These are phyloP conservation scores for Ischnus inquisitorius DNA, from an alignment of 2,888 invertebrate species.

Conservation along the genomic window DNA sequence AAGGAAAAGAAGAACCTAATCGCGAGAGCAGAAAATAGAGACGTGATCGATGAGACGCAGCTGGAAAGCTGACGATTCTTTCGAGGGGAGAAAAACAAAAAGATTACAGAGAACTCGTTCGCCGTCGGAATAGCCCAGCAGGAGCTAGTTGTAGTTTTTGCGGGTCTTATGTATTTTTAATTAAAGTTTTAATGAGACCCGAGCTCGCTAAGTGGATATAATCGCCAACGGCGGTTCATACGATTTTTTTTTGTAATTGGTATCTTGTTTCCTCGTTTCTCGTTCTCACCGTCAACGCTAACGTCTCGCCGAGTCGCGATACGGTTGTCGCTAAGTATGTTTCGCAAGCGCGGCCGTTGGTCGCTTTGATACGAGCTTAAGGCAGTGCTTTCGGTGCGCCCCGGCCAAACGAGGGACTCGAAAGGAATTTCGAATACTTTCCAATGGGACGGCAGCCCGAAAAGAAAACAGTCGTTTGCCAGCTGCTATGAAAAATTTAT, in stretches of 20 bases:
- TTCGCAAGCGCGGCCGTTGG: neutral
- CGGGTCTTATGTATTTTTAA: slow-evolving; percentile 64
- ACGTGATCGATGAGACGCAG: too few species aligned
- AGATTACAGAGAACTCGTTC: slow-evolving; percentile 24
- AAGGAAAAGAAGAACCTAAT: too few species aligned
- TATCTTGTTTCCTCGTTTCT: neutral
- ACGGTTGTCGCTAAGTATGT: neutral
- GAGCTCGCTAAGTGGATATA: slow-evolving; percentile 10
- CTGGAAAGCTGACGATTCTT: too few species aligned
- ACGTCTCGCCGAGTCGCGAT: neutral
- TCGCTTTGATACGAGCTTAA: neutral
- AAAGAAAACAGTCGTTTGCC: too few species aligned
- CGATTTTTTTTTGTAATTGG: neutral
- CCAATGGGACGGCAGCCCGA: too few species aligned
- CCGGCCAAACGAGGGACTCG: too few species aligned
- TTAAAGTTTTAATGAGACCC: slow-evolving; percentile 65
- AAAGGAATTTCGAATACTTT: too few species aligned
- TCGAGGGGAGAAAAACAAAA: slow-evolving; percentile 3
- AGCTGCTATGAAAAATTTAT: too few species aligned
- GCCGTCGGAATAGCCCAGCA: neutral
- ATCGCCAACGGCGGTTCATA: slow-evolving; percentile 1
- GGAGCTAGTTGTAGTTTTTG: neutral
- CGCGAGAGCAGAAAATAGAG: too few species aligned
- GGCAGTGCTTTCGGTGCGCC: too few species aligned
- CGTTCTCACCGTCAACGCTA: neutral